Conservation (phyloP, 2,888 invertebrate genomes). For the Tetheella fluctuosa region DNA sequence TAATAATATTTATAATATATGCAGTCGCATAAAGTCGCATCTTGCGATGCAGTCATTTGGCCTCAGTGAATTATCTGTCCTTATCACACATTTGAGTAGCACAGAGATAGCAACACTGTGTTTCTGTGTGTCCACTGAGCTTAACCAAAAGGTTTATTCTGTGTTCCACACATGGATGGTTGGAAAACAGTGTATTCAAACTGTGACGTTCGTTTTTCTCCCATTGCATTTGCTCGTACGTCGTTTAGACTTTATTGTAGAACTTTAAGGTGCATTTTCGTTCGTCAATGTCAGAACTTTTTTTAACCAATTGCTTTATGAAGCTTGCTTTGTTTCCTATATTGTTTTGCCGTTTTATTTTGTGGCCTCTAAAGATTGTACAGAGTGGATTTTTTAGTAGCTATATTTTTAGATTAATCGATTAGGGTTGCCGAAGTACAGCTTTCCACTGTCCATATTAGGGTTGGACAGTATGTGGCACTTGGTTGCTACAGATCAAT, state of each 20-base stretch:
- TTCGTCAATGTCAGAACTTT: conserved; percentile 12
- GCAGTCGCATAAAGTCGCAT: conserved; percentile 15
- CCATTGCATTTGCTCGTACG: conserved; percentile 10
- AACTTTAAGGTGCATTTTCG: conserved; percentile 15
- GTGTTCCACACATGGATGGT: conserved; percentile 19
- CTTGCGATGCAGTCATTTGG: conserved; percentile 26
- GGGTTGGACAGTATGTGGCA: background rate
- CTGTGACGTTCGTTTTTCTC: conserved; percentile 19
- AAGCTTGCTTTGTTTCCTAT: conserved; percentile 29
- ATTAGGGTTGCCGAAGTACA: background rate
- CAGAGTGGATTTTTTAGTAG: conserved; percentile 15
- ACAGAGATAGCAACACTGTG: conserved; percentile 22
- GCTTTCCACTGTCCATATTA: conserved; percentile 1
- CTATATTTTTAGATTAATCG: conserved; percentile 10
- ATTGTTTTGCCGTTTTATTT: conserved; percentile 21
- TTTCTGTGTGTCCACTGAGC: conserved; percentile 16
- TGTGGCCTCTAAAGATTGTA: conserved; percentile 20
- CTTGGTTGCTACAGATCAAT: background rate
- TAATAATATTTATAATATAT: background rate
- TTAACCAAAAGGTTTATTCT: conserved; percentile 14
- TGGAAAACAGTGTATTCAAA: conserved; percentile 30
- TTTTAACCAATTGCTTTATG: conserved; percentile 29
- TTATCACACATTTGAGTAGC: conserved; percentile 24
- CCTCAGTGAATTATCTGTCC: conserved; percentile 31
- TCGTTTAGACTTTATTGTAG: conserved; percentile 1